phyloP scores from a whole-genome alignment of 1,140 invertebrate species.

The Ectropis grisescens region DNA sequence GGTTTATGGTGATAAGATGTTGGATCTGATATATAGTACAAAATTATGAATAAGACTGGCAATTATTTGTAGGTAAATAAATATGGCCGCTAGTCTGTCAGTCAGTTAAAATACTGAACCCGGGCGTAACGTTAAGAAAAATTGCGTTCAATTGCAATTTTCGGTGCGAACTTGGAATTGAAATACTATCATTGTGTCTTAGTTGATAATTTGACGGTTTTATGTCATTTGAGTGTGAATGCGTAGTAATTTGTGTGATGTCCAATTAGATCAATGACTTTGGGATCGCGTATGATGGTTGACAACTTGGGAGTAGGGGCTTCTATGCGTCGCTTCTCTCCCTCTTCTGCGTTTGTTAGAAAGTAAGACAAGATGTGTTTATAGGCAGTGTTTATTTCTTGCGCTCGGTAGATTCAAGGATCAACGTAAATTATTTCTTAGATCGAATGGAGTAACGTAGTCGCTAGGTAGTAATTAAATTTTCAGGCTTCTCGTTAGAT shows the following conservation, averaged over 20 bases:
- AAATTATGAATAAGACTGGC: too few species aligned
- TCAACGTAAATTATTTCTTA: conserved; percentile 11
- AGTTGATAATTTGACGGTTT: too few species aligned
- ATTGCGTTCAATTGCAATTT: too few species aligned
- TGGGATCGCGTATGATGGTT: conserved; percentile 15
- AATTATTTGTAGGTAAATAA: conserved; percentile 48
- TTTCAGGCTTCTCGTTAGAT: conserved; percentile 43
- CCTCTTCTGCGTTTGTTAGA: conserved; percentile 31
- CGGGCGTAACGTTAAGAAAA: too few species aligned
- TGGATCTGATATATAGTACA: too few species aligned
- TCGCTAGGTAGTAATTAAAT: conserved; percentile 49
- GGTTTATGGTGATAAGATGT: too few species aligned
- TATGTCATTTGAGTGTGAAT: too few species aligned
- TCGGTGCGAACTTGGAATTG: too few species aligned
- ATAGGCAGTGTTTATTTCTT: conserved; percentile 17
- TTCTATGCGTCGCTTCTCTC: conserved; percentile 34
- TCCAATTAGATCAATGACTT: conserved; percentile 53
- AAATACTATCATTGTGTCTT: too few species aligned
- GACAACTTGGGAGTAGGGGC: conserved; percentile 25
- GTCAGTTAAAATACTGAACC: too few species aligned
- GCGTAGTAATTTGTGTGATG: too few species aligned
- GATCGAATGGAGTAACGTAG: neutral
- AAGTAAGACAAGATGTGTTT: conserved; percentile 38
- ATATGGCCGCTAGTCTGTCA: conserved; percentile 35
- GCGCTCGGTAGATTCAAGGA: too few species aligned